Evolutionary conservation across 2,113 vertebrate species (phyloP).

Genomic region (Gallinago paraguaiae): DNA sequence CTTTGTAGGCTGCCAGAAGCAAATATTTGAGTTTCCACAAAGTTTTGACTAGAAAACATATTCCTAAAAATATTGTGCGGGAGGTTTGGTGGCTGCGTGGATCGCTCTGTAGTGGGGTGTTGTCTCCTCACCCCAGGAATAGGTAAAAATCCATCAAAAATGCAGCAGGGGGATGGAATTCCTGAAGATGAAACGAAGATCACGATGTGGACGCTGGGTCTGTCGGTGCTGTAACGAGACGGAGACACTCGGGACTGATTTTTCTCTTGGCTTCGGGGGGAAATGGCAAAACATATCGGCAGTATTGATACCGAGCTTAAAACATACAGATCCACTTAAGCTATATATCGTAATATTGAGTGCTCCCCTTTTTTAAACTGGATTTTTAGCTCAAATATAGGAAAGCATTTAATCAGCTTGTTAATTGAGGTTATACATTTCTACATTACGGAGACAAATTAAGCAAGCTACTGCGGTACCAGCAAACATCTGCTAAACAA

Average conservation of each 20-base stretch:
- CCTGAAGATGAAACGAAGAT: background rate
- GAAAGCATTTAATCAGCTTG: slow-evolving; percentile 54
- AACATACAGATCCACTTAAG: background rate
- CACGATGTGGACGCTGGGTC: rapidly evolving
- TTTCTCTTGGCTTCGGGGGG: background rate
- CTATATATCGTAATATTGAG: rapidly evolving
- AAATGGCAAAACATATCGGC: rapidly evolving
- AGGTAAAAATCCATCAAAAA: background rate
- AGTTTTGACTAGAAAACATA: background rate
- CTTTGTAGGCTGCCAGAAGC: background rate
- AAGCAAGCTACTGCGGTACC: slow-evolving; percentile 17
- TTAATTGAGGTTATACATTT: slow-evolving; percentile 46
- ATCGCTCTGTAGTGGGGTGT: background rate
- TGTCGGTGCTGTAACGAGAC: rapidly evolving
- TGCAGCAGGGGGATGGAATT: rapidly evolving
- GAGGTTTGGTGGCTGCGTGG: background rate
- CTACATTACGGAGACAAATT: slow-evolving; percentile 38
- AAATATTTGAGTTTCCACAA: background rate
- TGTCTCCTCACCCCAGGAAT: background rate
- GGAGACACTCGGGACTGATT: background rate
- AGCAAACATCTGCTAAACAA: slow-evolving; percentile 39
- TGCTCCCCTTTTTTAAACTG: background rate
- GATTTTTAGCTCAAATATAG: background rate
- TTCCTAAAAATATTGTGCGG: background rate
- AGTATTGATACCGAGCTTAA: background rate